phyloP scores from a whole-genome alignment of 2,888 invertebrate genomes.

The Cheilosia vernalis region DNA sequence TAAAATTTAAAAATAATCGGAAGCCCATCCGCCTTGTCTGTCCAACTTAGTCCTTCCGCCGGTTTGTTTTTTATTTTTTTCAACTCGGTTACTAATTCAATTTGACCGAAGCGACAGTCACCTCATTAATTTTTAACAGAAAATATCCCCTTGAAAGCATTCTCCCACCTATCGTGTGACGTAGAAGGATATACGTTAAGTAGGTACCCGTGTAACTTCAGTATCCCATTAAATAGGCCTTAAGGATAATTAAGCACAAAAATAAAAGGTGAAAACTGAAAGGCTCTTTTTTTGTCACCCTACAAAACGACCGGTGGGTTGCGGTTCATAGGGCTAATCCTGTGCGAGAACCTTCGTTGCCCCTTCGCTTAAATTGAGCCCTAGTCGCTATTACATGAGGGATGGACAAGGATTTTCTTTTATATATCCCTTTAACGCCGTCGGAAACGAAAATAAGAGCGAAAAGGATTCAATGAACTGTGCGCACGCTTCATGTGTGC shows the following conservation, averaged over 20 bases:
- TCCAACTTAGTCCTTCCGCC: too few species aligned
- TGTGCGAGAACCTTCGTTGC: conserved; percentile 7
- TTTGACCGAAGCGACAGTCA: too few species aligned
- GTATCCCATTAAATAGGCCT: conserved; percentile 49
- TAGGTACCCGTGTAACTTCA: conserved; percentile 18
- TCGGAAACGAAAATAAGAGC: neutral
- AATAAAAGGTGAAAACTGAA: conserved; percentile 46
- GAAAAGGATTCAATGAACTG: conserved; percentile 30
- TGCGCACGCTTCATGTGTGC: conserved; percentile 7
- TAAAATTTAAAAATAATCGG: too few species aligned
- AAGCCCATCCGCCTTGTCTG: too few species aligned
- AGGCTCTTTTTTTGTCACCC: conserved; percentile 16
- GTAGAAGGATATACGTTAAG: conserved; percentile 15
- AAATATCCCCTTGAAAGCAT: too few species aligned
- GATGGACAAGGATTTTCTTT: conserved; percentile 37
- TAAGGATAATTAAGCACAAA: conserved; percentile 54
- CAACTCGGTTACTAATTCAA: too few species aligned
- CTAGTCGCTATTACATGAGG: conserved; percentile 22
- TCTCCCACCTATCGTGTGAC: conserved; percentile 13
- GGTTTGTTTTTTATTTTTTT: too few species aligned
- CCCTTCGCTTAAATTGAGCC: conserved; percentile 30
- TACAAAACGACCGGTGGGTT: neutral
- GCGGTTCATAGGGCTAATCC: conserved; percentile 16
- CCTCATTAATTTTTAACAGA: too few species aligned
- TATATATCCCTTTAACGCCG: conserved; percentile 48